Evolutionary conservation across 2,888 invertebrate species (phyloP).

Genomic region (Scrobipalpa atriplicella): DNA sequence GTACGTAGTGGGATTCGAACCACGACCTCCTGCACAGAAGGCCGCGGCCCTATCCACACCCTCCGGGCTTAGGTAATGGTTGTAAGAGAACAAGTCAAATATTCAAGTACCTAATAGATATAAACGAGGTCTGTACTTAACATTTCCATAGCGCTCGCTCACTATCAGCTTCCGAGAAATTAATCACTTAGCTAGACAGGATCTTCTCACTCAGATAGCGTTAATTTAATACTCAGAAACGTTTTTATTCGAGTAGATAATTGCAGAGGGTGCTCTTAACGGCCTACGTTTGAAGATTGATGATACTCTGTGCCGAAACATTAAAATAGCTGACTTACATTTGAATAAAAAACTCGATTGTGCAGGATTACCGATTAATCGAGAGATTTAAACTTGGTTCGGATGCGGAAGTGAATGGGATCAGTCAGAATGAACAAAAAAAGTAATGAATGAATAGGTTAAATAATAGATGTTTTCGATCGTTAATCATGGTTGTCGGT

Average conservation of each 20-base stretch:
- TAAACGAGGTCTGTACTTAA: conserved; percentile 47
- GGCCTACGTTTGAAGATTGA: conserved; percentile 77
- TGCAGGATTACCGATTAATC: conserved; percentile 66
- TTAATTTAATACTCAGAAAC: conserved; percentile 80
- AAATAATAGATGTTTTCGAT: too few species aligned
- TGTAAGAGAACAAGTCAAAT: not conserved
- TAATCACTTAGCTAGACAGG: conserved; percentile 75
- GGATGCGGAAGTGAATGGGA: too few species aligned
- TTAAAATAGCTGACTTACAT: conserved; percentile 75
- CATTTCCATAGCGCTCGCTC: conserved; percentile 44
- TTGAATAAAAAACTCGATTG: conserved; percentile 73
- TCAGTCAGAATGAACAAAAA: too few species aligned
- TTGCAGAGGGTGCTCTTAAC: conserved; percentile 75
- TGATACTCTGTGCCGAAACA: conserved; percentile 72
- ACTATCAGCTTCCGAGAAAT: conserved; percentile 46
- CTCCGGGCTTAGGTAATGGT: too few species aligned
- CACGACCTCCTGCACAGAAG: too few species aligned
- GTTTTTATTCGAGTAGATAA: conserved; percentile 81
- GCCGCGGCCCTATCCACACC: too few species aligned
- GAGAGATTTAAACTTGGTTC: conserved; percentile 62
- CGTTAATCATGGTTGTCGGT: too few species aligned
- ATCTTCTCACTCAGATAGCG: conserved; percentile 74
- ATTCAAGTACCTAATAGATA: conserved; percentile 40
- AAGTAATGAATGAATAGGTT: too few species aligned
- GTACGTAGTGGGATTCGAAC: too few species aligned